A percentile compares a stretch with the other conserved stretches of the same genome.
Evolutionary conservation across 2,888 invertebrate species (phyloP).

Genomic region (Ceraclea dissimilis): DNA sequence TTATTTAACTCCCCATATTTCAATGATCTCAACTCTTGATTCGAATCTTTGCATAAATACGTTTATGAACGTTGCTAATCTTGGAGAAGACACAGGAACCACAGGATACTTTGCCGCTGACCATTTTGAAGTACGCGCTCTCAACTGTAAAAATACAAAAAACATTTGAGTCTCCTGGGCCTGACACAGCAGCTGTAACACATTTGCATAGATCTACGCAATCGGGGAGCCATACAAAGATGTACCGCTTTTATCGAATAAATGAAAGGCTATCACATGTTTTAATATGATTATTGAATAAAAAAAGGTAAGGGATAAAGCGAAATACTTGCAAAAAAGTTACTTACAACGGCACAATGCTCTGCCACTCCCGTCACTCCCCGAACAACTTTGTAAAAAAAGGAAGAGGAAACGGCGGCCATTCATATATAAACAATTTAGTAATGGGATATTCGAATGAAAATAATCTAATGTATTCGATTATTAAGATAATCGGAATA

Average conservation of each 20-base stretch:
- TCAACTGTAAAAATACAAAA: slow-evolving; percentile 16
- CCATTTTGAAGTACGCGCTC: slow-evolving; percentile 60
- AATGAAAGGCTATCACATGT: too few species aligned
- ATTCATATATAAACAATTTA: too few species aligned
- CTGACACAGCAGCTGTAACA: neutral
- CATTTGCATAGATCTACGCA: neutral
- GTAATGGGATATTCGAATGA: too few species aligned
- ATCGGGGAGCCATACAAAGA: too few species aligned
- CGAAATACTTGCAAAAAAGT: too few species aligned
- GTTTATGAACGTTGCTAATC: slow-evolving; percentile 96
- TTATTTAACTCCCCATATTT: slow-evolving; percentile 99
- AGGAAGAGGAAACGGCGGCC: slow-evolving; percentile 15
- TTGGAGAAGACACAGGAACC: slow-evolving; percentile 92
- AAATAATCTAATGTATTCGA: too few species aligned
- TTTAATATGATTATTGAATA: too few species aligned
- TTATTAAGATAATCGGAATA: too few species aligned
- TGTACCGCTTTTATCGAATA: too few species aligned
- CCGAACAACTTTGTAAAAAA: slow-evolving; percentile 6
- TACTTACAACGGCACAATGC: slow-evolving; percentile 9
- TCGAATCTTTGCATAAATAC: slow-evolving; percentile 99
- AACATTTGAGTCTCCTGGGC: neutral
- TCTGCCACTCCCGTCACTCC: slow-evolving; percentile 8
- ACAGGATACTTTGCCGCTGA: slow-evolving; percentile 86
- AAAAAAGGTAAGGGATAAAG: too few species aligned
- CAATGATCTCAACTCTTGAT: slow-evolving; percentile 97